These are phyloP conservation scores for Globia sparganii DNA, from an alignment of 2,888 invertebrate genomes.

Conservation along the genomic window DNA sequence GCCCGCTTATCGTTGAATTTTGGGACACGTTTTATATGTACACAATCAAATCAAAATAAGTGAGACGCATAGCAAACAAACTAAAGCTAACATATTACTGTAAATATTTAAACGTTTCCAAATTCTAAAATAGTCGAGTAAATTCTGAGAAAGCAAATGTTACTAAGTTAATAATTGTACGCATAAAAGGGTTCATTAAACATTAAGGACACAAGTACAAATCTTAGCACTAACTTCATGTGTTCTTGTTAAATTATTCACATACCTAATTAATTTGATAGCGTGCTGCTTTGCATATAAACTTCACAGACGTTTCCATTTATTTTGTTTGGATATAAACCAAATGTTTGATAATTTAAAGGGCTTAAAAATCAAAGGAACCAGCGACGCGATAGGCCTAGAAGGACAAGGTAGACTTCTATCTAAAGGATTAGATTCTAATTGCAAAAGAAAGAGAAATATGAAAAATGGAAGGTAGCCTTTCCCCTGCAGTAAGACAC, in stretches of 20 bases:
- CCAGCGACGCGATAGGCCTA: not conserved
- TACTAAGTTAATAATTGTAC: constrained; percentile 41
- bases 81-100: constrained; percentile 10
- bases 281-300: constrained; percentile 27
- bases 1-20: too few species aligned
- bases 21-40: too few species aligned
- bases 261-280: constrained; percentile 28
- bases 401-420: not conserved
- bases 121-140: constrained; percentile 17
- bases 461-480: not conserved
- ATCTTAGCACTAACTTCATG: constrained; percentile 32
- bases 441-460: not conserved
- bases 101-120: constrained; percentile 31
- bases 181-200: constrained; percentile 42
- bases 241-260: constrained; percentile 38
- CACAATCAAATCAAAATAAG: not conserved
- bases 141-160: constrained; percentile 26
- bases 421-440: not conserved
- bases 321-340: not conserved
- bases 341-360: not conserved
- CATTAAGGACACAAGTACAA: constrained; percentile 29
- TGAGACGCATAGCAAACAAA: not conserved
- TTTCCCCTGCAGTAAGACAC: not conserved
- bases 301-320: not conserved
- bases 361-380: not conserved